phyloP scores from a whole-genome alignment of 2,797 vertebrate genomes.

The Phrynocephalus vlangalii region DNA sequence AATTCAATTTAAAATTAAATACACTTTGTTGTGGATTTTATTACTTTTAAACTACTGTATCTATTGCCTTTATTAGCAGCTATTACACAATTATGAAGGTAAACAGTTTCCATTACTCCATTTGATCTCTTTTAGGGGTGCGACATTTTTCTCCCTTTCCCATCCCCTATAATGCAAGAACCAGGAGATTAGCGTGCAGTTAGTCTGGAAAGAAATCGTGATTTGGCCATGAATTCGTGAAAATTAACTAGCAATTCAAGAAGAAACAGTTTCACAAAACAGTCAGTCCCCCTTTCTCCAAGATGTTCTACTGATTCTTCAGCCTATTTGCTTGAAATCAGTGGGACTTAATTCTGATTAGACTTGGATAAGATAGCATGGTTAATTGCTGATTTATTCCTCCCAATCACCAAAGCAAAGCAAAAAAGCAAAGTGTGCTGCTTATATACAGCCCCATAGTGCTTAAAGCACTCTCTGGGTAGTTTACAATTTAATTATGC shows the following conservation, averaged over 20 bases:
- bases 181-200: conserved; percentile 13
- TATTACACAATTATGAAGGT: conserved; percentile 82
- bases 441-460: too few species aligned
- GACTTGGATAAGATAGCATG: neutral
- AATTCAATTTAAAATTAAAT: conserved; percentile 86
- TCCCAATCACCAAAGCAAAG: neutral
- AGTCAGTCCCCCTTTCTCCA: neutral
- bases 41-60: conserved; percentile 85
- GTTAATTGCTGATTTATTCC: neutral
- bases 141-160: conserved; percentile 51
- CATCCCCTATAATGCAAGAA: conserved; percentile 10
- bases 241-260: neutral
- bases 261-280: neutral
- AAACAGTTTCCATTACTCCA: conserved; percentile 78
- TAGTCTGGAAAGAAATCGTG: neutral
- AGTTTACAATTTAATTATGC: too few species aligned
- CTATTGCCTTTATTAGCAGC: conserved; percentile 78
- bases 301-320: neutral
- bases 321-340: neutral
- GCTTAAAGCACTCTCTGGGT: too few species aligned
- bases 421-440: too few species aligned
- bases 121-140: conserved; percentile 54
- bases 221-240: conserved; percentile 4
- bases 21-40: conserved; percentile 83
- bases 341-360: neutral